phyloP scores from a whole-genome alignment of 2,797 vertebrate species.

The Acridotheres tristis region DNA sequence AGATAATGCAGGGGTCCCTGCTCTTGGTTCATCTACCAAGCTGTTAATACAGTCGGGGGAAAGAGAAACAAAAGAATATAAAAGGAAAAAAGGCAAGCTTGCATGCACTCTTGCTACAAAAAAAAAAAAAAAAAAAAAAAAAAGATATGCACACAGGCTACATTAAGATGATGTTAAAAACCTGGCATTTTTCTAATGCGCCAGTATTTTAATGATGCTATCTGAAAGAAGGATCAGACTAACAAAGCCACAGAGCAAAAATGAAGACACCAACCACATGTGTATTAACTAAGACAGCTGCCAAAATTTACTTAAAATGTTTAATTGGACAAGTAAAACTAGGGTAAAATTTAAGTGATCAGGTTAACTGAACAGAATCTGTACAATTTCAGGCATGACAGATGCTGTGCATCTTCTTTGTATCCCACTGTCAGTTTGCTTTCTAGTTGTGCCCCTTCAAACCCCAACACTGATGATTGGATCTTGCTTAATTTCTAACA shows the following conservation, averaged over 20 bases:
- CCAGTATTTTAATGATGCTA: background rate
- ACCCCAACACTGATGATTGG: rapidly evolving
- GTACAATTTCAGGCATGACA: background rate
- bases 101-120: background rate
- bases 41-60: background rate
- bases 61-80: background rate
- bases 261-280: background rate
- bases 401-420: background rate
- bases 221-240: background rate
- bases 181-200: background rate
- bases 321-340: background rate
- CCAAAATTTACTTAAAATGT: background rate
- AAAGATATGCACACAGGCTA: background rate
- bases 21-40: background rate
- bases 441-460: background rate
- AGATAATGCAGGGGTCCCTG: background rate
- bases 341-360: background rate
- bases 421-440: background rate
- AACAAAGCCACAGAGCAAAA: background rate
- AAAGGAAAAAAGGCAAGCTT: background rate
- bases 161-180: background rate
- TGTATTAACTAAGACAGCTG: background rate
- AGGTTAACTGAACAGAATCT: background rate
- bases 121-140: background rate
- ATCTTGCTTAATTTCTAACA: background rate